A percentile compares a stretch with the other conserved stretches of the same genome.
phyloP scores from a whole-genome alignment of 2,888 invertebrate genomes.

The Phortica magna region DNA sequence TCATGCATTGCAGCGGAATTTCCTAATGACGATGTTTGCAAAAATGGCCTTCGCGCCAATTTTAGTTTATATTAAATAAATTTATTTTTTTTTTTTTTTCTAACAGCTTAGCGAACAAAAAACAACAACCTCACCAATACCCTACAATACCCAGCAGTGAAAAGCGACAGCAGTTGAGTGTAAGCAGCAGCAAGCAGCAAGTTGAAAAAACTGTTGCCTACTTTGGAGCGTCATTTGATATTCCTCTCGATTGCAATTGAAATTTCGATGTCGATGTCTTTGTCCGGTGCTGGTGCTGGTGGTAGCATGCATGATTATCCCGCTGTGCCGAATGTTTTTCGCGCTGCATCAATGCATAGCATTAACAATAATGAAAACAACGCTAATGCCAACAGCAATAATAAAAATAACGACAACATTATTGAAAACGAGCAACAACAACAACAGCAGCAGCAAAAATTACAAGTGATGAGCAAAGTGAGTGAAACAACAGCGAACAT shows the following conservation, averaged over 20 bases:
- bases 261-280: too few species aligned
- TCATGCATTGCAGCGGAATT: too few species aligned
- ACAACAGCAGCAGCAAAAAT: slow-evolving; percentile 42
- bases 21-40: background rate
- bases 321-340: slow-evolving; percentile 76
- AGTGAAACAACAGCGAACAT: slow-evolving; percentile 2
- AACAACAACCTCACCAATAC: too few species aligned
- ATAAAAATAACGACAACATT: slow-evolving; percentile 32
- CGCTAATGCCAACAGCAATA: background rate
- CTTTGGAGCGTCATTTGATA: background rate
- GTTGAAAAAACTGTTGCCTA: slow-evolving; percentile 20
- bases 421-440: slow-evolving; percentile 44
- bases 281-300: slow-evolving; percentile 7
- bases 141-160: too few species aligned
- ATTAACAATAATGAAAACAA: slow-evolving; percentile 59
- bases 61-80: background rate
- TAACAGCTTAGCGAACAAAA: too few species aligned
- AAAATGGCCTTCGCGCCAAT: slow-evolving; percentile 9
- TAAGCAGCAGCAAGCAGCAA: too few species aligned
- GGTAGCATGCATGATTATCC: slow-evolving; percentile 74
- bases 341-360: slow-evolving; percentile 72
- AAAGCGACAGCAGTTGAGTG: too few species aligned
- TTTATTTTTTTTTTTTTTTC: too few species aligned
- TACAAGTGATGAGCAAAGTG: slow-evolving; percentile 26
- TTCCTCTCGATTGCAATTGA: too few species aligned